A percentile compares a stretch with the other conserved stretches of the same genome.
Evolutionary conservation across 2,113 vertebrate genomes (phyloP).

Genomic region (Lathamus discolor): DNA sequence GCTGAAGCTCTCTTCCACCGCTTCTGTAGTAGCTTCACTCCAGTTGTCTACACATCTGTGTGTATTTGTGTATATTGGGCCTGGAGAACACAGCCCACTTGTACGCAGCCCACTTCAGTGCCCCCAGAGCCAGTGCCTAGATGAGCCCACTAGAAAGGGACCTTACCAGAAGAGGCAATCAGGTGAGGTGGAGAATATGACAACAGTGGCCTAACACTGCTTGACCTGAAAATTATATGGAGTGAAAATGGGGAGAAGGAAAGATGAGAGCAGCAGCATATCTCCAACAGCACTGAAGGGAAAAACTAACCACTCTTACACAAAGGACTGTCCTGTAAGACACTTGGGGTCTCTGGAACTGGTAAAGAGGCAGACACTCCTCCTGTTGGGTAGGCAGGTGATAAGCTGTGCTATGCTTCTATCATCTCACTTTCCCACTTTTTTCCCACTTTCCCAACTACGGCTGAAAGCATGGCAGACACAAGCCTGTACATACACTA

Average conservation of each 20-base stretch:
- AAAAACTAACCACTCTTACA: background rate
- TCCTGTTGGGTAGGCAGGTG: background rate
- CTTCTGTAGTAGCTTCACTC: background rate
- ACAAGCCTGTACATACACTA: background rate
- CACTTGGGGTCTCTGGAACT: background rate
- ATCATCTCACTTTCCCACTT: background rate
- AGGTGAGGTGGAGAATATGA: background rate
- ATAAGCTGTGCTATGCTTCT: background rate
- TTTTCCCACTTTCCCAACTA: background rate
- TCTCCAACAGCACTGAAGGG: background rate
- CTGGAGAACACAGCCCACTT: background rate
- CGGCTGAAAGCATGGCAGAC: background rate
- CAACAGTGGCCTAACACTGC: background rate
- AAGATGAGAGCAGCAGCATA: background rate
- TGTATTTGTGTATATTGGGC: too few species aligned
- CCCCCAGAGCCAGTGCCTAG: background rate
- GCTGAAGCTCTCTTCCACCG: background rate
- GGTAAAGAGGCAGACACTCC: background rate
- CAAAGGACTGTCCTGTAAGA: background rate
- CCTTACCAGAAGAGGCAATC: background rate
- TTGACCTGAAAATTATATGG: background rate
- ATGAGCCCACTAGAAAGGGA: background rate
- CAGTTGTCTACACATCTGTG: fast-evolving
- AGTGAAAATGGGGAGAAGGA: background rate
- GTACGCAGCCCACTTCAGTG: background rate